Evolutionary conservation across 2,888 invertebrate species (phyloP), one percentile per base, ranked within the genome.

Genomic region (Agelastica alni): DNA sequence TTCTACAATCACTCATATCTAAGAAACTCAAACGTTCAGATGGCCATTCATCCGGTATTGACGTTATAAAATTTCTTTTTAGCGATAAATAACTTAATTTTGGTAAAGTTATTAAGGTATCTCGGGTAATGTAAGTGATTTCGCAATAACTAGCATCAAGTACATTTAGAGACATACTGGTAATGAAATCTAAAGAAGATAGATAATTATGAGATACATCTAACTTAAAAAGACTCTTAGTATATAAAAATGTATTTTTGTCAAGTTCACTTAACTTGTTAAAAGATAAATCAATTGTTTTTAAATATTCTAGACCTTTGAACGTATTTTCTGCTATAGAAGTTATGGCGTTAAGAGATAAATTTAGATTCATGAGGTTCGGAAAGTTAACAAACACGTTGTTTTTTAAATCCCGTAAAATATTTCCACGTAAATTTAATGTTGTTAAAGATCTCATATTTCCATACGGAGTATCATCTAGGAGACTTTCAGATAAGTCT

Each of bases 111-210:
- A 80, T 79, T 17, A 88, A 75, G 2, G 83, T 83, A 56, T 80
- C 80, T 63, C 79, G 76, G 32, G 83, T 80, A 18, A 88, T 79
- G 1, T 68, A 62, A 53, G 79, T 78, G 39, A 88, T 86, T 78
- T 88, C 87, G 65, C 86, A 86, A 51, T 80, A 82, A 67, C 86
- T 87, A 69, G 86, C 74, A 68, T 86, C 85, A 14, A 88, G 72
- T 18, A 77, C 69, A 12, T 79, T 76, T 48, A 88, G 58, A 0
- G 86, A 85, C 34, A 77, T 78, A 32, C 83, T 84, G 57, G 77
- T 79, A 2, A 87, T 74, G 68, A 80, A 80, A 12, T 82, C 81
- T 20, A 87, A 76, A 60, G 76, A 78, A 41, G 79, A 81, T 1
- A 88, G 72, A 64, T 85, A 85, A 70, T 87, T 88, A 63, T 84